A percentile compares a stretch with the other conserved stretches of the same genome.
Evolutionary conservation across 2,797 vertebrate species (phyloP).

Genomic region (Lophotriccus pileatus): DNA sequence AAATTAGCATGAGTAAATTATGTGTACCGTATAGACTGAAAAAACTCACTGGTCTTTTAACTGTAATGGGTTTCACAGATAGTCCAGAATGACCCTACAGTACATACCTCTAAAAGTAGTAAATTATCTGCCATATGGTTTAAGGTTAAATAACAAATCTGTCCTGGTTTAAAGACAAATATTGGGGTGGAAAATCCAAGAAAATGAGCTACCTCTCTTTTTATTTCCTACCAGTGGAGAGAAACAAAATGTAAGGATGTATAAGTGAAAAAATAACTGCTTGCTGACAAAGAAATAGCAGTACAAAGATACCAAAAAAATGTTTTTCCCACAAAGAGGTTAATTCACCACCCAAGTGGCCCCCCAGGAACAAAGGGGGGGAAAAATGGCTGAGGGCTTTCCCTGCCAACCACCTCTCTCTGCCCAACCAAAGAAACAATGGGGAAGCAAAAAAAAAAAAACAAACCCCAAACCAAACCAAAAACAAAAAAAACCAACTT

Average conservation of each 20-base stretch:
- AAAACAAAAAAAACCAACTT: neutral
- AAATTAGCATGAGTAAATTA: slow-evolving; percentile 14
- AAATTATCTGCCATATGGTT: neutral
- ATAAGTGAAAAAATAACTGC: neutral
- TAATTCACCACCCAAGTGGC: neutral
- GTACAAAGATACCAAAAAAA: neutral
- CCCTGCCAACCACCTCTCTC: neutral
- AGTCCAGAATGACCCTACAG: neutral
- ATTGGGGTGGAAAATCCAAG: neutral
- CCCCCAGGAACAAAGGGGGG: neutral
- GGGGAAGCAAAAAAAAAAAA: neutral
- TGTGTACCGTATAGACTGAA: neutral
- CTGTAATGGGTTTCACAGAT: neutral
- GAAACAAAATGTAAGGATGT: neutral
- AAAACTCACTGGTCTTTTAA: neutral
- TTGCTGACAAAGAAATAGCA: neutral
- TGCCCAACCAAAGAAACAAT: neutral
- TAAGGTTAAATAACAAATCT: neutral
- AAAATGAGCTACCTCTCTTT: neutral
- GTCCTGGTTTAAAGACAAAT: neutral
- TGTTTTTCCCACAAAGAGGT: neutral
- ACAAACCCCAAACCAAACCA: too few species aligned
- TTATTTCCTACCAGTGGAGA: neutral
- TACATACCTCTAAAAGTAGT: neutral
- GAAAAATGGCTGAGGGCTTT: neutral